Evolutionary conservation across 2,797 vertebrate genomes (phyloP).

Genomic region (Sylvilagus floridanus): DNA sequence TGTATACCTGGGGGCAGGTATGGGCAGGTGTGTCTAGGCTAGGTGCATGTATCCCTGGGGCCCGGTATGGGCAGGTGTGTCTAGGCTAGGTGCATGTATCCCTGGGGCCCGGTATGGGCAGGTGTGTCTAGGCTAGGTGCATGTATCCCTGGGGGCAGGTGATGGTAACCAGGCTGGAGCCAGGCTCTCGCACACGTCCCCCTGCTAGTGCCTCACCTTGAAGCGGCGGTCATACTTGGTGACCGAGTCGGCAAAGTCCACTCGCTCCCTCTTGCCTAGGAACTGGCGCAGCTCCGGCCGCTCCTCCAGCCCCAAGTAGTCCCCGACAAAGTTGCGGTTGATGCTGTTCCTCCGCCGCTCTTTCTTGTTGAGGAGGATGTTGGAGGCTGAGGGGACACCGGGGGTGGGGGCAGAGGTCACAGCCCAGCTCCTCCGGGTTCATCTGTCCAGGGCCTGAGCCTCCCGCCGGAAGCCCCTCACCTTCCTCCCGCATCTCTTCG

Average conservation of each 20-base stretch:
- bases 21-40: no score
- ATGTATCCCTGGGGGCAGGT: no score
- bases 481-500: slow-evolving; percentile 98
- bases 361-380: slow-evolving; percentile 97
- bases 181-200: rapidly evolving
- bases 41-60: no score
- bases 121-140: no score
- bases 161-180: background rate
- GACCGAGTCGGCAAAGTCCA: slow-evolving; percentile 96
- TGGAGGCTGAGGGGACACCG: slow-evolving; percentile 90
- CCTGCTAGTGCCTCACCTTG: slow-evolving; percentile 89
- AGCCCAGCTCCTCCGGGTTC: background rate
- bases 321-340: slow-evolving; percentile 98
- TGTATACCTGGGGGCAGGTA: no score
- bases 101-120: no score
- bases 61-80: no score
- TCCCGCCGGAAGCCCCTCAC: slow-evolving; percentile 85
- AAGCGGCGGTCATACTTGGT: slow-evolving; percentile 98
- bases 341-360: slow-evolving; percentile 97
- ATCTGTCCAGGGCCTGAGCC: background rate
- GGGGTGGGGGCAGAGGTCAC: background rate
- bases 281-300: slow-evolving; percentile 96
- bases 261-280: slow-evolving; percentile 93
- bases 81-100: no score
- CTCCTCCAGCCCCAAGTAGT: slow-evolving; percentile 98